Conservation (phyloP, 2,888 invertebrate species). For the Lottia gigantea region DNA sequence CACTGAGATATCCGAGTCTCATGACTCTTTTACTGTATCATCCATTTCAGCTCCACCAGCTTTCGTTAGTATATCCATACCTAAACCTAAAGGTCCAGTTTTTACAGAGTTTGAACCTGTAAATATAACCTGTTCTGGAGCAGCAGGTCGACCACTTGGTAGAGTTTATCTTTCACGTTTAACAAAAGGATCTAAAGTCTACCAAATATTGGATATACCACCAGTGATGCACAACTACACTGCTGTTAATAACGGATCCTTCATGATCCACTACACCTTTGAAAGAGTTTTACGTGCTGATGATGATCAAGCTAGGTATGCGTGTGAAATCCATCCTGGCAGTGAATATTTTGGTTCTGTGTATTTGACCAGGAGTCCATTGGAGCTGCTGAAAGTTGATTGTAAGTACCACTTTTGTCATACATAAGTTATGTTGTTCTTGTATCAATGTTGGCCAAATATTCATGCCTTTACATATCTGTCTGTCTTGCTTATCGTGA, state of each 20-base stretch:
- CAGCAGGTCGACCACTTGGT: background rate
- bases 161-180: background rate
- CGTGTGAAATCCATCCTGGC: background rate
- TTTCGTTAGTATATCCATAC: background rate
- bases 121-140: conserved; percentile 1
- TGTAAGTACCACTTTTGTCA: background rate
- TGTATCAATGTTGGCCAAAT: too few relatives aligned
- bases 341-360: background rate
- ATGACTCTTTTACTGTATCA: background rate
- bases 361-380: background rate
- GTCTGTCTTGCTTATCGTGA: too few relatives aligned
- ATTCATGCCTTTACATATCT: too few relatives aligned
- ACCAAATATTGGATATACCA: background rate
- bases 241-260: background rate
- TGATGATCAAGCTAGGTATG: background rate
- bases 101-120: background rate
- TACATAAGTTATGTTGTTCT: background rate
- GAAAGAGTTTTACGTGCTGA: background rate
- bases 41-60: background rate
- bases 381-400: background rate
- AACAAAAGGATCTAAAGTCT: background rate
- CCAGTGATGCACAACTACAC: background rate
- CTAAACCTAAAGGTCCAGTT: background rate
- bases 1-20: background rate
- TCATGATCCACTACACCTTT: background rate